Conservation (phyloP, 2,888 invertebrate species). For the Rhopalosiphum nymphaeae region DNA sequence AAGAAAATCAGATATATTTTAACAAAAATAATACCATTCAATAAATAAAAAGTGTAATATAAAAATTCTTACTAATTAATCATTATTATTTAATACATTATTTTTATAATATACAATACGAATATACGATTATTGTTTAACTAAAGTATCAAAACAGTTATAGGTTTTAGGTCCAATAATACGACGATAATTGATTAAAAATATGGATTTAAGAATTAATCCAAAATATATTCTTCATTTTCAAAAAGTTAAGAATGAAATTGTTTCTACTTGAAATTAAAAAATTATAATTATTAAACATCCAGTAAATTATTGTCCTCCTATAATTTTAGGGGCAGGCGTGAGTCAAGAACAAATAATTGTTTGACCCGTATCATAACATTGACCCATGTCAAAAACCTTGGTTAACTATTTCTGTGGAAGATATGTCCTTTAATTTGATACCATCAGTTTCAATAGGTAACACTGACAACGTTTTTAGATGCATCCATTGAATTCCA, state of each 20-base stretch:
- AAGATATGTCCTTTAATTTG: not conserved
- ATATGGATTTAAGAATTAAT: not conserved
- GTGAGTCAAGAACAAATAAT: not conserved
- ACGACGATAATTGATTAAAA: not conserved
- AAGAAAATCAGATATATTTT: not conserved
- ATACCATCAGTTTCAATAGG: conserved; percentile 9
- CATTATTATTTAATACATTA: not conserved
- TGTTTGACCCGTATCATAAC: conserved; percentile 1
- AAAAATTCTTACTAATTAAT: not conserved
- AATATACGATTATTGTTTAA: not conserved
- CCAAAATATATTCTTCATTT: not conserved
- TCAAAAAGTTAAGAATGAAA: not conserved
- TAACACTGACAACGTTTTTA: conserved; percentile 15
- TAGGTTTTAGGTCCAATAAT: not conserved
- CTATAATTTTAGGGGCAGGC: conserved; percentile 1
- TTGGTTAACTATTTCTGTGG: conserved; percentile 19
- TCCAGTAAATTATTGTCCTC: not conserved
- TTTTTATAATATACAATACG: not conserved
- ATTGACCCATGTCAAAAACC: conserved; percentile 42
- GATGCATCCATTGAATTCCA: not conserved
- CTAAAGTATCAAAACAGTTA: not conserved
- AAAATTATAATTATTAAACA: conserved; percentile 2
- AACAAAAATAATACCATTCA: not conserved
- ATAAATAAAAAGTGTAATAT: not conserved
- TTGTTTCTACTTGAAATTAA: not conserved